Evolutionary conservation across 2,797 vertebrate genomes (phyloP), one percentile per base, ranked within the genome.

Genomic region (Cheirogaleus major): DNA sequence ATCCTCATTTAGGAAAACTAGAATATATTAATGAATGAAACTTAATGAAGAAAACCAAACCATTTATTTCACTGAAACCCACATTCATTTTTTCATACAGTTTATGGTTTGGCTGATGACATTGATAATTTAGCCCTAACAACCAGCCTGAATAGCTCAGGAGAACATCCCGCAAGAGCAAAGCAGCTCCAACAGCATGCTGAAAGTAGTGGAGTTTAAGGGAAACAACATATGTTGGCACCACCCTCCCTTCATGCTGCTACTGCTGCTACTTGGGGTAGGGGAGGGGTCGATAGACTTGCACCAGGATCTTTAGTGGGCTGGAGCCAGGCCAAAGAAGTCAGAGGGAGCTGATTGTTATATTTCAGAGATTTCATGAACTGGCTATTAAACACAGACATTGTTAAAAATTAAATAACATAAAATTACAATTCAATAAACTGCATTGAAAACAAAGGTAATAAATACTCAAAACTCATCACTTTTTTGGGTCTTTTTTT

Each of bases 401-500:
- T 80, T 87, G 93, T 93, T 88, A 92, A 97, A 97, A 88, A 69
- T 69, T 50, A 83, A 91, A 82, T 86, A 14, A 78, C 69, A 89
- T 63, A 90, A 84, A 91, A 38, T 95, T 87, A 92, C 22, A 72
- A 72, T 65, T 78, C 63, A 80, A 93, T 89, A 73, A 82, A 76
- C 91, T 93, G 61, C 45, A n/a, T 61, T 89, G 30, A 75, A 91
- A 92, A 81, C 55, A 90, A 94, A 95, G 22, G 27, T 90, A 89
- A 89, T 82, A 82, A 85, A 72, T 48, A 80, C 8, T 75, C 7
- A 73, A 83, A 83, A 45, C 4, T 50, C 17, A 57, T 59, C 30
- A 20, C 7, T 82, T 94, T 93, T 65, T 57, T 57, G 25, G 52
- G 52, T 55, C 20, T 55, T 55, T 22, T 55, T 55, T 23, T 10